Evolutionary conservation across 1,140 invertebrate genomes (phyloP), one percentile per base, ranked within the genome.

Genomic region (Phthorimaea operculella): DNA sequence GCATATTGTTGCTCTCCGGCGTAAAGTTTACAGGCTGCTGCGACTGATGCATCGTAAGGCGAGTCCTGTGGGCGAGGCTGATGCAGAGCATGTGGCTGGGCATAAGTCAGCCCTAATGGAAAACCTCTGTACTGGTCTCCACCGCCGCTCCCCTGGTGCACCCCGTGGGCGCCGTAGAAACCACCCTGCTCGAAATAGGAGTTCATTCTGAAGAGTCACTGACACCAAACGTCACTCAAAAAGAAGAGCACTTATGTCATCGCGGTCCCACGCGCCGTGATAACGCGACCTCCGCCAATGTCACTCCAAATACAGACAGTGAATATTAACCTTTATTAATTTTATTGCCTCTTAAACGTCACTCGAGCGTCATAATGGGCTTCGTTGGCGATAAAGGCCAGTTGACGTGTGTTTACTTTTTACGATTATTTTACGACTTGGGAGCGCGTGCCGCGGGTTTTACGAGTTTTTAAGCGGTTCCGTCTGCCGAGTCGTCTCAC

Each of bases 111-210:
- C 39, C 94, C 93, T 52, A 96, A 86, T 7, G 94, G 94, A 66
- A 93, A 93, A 28, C 90, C 90, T 66, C 94, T 89, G 85, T 96
- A 94, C 68, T 93, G 92, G 62, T 90, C 90, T 8, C 90, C 89
- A 39, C 90, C 90, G 14, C 90, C 88, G 45, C 89, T 88, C 49
- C 89, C 87, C 60, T 90, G 88, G 73, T 92, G 91, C 76, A 94
- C 93, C 68, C 93, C 92, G 83, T 95, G 94, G 67, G 92, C 90
- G 57, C 94, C 94, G 87, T 96, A 96, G 88, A 96, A 96, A 83
- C 94, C 94, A 84, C 92, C 92, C 87, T 96, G 95, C 87, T 96
- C 95, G 84, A 96, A 97, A 86, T 96, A 97, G 74, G 94, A 96
- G 91, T 96, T 96, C 95, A 96, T 97, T 87, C 87, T 89, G 83